Evolutionary conservation across 2,888 invertebrate species (phyloP), one percentile per base, ranked within the genome.

Genomic region (Leptopilina drosophilae): DNA sequence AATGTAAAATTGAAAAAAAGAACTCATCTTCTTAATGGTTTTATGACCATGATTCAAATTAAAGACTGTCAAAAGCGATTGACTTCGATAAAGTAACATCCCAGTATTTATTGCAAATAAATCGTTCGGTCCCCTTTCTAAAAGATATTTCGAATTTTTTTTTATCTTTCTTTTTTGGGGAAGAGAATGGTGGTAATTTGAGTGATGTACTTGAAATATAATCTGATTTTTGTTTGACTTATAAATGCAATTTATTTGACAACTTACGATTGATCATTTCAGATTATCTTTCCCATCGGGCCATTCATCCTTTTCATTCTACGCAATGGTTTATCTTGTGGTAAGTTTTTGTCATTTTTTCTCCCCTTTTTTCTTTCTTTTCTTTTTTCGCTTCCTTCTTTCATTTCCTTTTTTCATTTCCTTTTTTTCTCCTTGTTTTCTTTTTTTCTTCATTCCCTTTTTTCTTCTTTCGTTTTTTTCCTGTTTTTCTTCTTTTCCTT

Each of bases 211-310:
- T 73, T 73, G 73, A 56, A 73, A 73, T n/a, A 73, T 73, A 73
- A 73, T 73, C 73, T 73, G 73, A 73, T 73, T 73, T 56, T 73
- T 73, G 40, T 73, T 73, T 73, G 73, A 73, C 73, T 73, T 73
- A 73, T 73, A 82, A 84, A 80, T 79, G 84, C 79, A 78, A 84
- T 84, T 86, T 81, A 84, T 85, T 85, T 86, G 86, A 87, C 86
- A 84, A 84, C 78, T 77, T 81, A 82, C 86, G 85, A 85, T 85
- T 82, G 83, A 84, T 86, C 85, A 80, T 90, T 90, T 82, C 92
- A 94, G 95, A 89, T 94, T 98, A 81, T 98, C 98, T 42, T 98
- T 98, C 92, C 97, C 97, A 79, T 97, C 97, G 83, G 98, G 98
- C 33, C 98, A 98, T 92, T 96, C 98, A 15, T 97, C 97, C 14